Base-by-base conservation (phyloP, 2,113 vertebrate genomes). In the Dendrocopos noguchii region DNA sequence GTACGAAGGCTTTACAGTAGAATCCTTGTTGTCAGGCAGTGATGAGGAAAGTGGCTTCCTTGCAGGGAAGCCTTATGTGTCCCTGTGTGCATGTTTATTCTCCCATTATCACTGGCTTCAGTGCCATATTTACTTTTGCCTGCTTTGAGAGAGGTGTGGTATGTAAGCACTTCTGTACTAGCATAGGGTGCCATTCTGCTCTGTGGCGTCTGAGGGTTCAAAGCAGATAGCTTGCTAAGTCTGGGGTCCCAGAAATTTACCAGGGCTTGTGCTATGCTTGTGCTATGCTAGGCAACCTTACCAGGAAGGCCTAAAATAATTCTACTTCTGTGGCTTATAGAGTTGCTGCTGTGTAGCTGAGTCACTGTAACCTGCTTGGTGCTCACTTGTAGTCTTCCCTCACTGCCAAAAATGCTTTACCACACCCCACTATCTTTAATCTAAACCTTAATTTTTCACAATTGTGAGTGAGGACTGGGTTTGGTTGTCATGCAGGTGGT, bases 21-120 rank as follows among this genome's bases (percentile, higher is more conserved):
- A 22, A 31, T 34, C 24, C 25, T 29, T 0, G 0, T 77, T 2
- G 3, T 39, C 0, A 1, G 70, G 44, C 79, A 42, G 65, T 1
- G 44, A 68, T 20, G n/a, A 71, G 78, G 42, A 72, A 42, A 67
- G 28, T 57, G 57, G 46, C 53, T 80, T n/a, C 12, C 39, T 55
- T 24, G 39, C 66, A 78, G 63, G 61, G 36, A 33, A 29, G 72
- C 56, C 27, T 39, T 20, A 3, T 2, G 8, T 61, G 91, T 64
- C 14, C 42, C 46, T 36, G 10, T 16, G 44, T 10, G 2, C 7
- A 1, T 17, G 46, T 46, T 60, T 34, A 27, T 50, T 76, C 79
- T 61, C 44, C n/a, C 56, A 1, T 36, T 87, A 80, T 76, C 84
- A 6, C 61, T 15, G 63, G 34, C 52, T 46, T 71, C 68, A 22